phyloP scores from a whole-genome alignment of 2,113 vertebrate genomes.

The Stigmatopora nigra region DNA sequence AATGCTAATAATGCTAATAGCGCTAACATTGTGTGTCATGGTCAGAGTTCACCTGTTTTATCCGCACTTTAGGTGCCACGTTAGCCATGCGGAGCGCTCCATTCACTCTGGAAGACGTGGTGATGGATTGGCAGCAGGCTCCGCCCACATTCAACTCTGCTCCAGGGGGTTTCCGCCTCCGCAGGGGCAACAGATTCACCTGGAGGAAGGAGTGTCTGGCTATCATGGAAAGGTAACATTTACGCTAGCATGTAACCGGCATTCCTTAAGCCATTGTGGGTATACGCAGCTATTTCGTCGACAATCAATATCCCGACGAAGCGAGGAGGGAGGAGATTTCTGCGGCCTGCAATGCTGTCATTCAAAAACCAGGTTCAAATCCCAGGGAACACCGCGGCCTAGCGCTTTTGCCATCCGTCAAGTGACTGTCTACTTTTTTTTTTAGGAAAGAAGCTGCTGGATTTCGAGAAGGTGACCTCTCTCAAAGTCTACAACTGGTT shows the following conservation, averaged over 20 bases:
- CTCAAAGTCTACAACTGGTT: slow-evolving; percentile 99
- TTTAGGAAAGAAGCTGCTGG: slow-evolving; percentile 92
- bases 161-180: slow-evolving; percentile 86
- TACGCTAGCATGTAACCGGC: not conserved
- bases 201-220: slow-evolving; percentile 98
- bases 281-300: slow-evolving; percentile 86
- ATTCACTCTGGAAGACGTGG: slow-evolving; percentile 81
- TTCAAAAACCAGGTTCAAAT: slow-evolving; percentile 80
- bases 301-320: slow-evolving; percentile 97
- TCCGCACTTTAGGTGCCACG: slow-evolving; percentile 78
- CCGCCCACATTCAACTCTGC: slow-evolving; percentile 83
- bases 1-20: too few relatives aligned
- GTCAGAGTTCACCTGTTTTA: not conserved
- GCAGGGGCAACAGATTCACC: slow-evolving; percentile 93
- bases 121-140: slow-evolving; percentile 90
- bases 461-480: slow-evolving; percentile 96
- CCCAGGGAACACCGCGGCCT: not conserved
- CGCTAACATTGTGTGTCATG: too few relatives aligned
- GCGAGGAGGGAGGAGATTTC: slow-evolving; percentile 97
- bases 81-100: slow-evolving; percentile 91
- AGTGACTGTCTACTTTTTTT: not conserved
- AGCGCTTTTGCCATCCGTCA: not conserved
- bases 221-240: slow-evolving; percentile 90
- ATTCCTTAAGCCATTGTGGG: not conserved
- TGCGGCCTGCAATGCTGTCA: slow-evolving; percentile 94